These are phyloP conservation scores for Actenoides hombroni DNA, from an alignment of 2,113 vertebrate species.

Conservation along the genomic window DNA sequence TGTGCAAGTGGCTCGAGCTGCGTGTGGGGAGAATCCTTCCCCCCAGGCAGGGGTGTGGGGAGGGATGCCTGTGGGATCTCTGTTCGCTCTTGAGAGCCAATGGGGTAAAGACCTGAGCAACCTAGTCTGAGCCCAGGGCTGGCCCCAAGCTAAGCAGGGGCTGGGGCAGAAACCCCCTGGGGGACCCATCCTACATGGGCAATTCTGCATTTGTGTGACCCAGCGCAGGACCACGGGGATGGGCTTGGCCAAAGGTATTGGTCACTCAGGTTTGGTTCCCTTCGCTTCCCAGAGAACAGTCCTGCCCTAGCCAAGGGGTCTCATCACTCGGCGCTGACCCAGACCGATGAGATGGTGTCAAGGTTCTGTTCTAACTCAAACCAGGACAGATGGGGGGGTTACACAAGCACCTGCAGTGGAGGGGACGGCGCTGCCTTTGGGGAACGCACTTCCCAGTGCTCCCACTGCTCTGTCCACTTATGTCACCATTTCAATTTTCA, in stretches of 20 bases:
- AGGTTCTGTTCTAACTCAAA: no score
- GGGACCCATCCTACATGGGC: background rate
- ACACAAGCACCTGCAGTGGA: background rate
- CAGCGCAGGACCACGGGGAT: background rate
- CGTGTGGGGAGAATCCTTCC: background rate
- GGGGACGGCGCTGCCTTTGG: background rate
- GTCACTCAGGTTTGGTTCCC: background rate
- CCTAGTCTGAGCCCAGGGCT: background rate
- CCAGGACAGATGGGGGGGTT: no score
- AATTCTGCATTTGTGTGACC: no score
- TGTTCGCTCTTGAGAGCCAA: background rate
- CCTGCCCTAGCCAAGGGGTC: background rate
- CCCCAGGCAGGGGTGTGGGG: background rate
- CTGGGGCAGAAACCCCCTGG: background rate
- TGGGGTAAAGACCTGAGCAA: background rate
- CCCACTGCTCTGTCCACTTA: background rate
- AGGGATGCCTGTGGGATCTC: background rate
- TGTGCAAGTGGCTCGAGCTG: rapidly evolving
- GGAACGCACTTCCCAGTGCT: background rate
- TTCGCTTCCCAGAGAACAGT: background rate
- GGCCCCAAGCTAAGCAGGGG: background rate
- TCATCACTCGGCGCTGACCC: rapidly evolving
- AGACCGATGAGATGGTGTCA: background rate
- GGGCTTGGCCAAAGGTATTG: background rate
- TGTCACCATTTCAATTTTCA: background rate